phyloP scores from a whole-genome alignment of 2,113 vertebrate species.

The Conger conger region DNA sequence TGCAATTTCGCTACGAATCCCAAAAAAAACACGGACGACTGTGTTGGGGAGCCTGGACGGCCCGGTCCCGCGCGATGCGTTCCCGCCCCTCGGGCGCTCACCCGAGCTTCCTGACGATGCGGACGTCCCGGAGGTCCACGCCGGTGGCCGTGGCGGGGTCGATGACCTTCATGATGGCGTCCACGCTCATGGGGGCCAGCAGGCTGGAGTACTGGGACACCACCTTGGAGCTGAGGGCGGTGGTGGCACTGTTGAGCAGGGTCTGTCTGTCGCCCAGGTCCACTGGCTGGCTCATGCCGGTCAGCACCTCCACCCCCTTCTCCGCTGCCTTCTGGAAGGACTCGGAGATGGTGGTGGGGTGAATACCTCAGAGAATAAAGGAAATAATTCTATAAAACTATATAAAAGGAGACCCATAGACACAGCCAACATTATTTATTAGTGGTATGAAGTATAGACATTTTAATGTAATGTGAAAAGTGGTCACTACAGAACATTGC shows the following conservation, averaged over 20 bases:
- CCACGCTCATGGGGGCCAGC: slow-evolving; percentile 97
- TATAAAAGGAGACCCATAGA: no score
- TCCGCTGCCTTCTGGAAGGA: slow-evolving; percentile 97
- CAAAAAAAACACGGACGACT: neutral
- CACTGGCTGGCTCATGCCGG: slow-evolving; percentile 83
- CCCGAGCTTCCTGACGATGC: slow-evolving; percentile 94
- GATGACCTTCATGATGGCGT: slow-evolving; percentile 95
- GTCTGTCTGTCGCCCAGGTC: slow-evolving; percentile 90
- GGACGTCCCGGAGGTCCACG: slow-evolving; percentile 91
- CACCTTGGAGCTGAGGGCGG: slow-evolving; percentile 94
- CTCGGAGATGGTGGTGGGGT: slow-evolving; percentile 96
- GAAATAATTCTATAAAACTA: neutral
- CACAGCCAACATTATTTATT: no score
- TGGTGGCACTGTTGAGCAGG: slow-evolving; percentile 91
- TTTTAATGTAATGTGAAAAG: neutral
- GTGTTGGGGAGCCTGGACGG: neutral
- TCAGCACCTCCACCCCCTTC: slow-evolving; percentile 84
- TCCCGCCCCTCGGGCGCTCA: slow-evolving; percentile 57
- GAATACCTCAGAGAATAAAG: slow-evolving; percentile 76
- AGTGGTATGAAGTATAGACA: no score
- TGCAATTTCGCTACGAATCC: neutral
- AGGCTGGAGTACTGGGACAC: slow-evolving; percentile 96
- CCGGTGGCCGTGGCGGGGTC: slow-evolving; percentile 85
- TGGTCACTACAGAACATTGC: no score
- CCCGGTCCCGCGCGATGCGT: no score